Evolutionary conservation across 2,797 vertebrate species (phyloP).

Genomic region (Tenualosa ilisha): DNA sequence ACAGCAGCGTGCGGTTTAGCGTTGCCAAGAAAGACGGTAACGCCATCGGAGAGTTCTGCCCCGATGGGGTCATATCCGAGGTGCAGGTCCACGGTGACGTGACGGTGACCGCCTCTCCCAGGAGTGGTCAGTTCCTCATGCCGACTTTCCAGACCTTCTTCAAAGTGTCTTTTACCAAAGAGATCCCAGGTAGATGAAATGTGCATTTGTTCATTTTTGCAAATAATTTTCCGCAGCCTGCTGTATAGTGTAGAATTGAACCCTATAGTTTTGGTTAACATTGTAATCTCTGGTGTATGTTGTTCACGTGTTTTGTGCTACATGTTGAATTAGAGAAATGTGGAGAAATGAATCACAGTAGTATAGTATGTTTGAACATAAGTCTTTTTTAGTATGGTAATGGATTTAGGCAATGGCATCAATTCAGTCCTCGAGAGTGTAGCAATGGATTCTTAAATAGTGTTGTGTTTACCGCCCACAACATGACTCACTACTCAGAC

Average conservation of each 20-base stretch:
- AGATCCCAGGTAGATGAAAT: constrained; percentile 66
- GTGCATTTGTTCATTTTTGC: neutral
- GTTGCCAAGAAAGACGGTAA: constrained; percentile 55
- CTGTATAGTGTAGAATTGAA: too few relatives aligned
- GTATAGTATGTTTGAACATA: neutral
- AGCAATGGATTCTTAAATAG: too few relatives aligned
- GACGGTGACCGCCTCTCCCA: constrained; percentile 72
- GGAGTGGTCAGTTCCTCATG: constrained; percentile 42
- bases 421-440: too few relatives aligned
- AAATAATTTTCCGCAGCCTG: too few relatives aligned
- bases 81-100: constrained; percentile 81
- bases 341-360: neutral
- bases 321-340: too few relatives aligned
- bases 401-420: neutral
- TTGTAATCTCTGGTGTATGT: too few relatives aligned
- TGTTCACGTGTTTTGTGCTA: too few relatives aligned
- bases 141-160: constrained; percentile 64
- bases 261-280: too few relatives aligned
- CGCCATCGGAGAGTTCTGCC: constrained; percentile 80
- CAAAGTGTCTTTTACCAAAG: constrained; percentile 70
- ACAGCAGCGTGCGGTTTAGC: constrained; percentile 66
- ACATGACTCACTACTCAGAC: neutral
- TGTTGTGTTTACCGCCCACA: neutral
- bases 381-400: too few relatives aligned
- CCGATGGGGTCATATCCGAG: constrained; percentile 78